Evolutionary conservation across 2,113 vertebrate genomes (phyloP).

Genomic region (Motacilla alba): DNA sequence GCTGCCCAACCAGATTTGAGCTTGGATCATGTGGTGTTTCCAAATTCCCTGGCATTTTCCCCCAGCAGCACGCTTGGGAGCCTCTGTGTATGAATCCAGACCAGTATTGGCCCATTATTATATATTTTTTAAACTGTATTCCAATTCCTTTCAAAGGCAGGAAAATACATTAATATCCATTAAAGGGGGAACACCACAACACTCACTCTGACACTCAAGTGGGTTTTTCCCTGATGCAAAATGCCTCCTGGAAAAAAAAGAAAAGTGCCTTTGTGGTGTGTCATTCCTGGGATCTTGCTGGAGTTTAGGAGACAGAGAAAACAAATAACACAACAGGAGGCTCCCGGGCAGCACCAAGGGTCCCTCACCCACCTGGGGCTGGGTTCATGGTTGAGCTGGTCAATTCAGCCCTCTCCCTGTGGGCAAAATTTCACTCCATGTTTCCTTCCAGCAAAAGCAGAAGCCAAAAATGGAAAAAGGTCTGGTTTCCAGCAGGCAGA

Average conservation of each 20-base stretch:
- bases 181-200: neutral
- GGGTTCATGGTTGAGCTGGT: neutral
- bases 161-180: conserved; percentile 4
- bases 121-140: neutral
- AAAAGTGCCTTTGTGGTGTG: neutral
- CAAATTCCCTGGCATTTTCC: neutral
- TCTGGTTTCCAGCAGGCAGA: neutral
- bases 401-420: neutral
- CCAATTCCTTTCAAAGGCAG: neutral
- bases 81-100: neutral
- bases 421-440: neutral
- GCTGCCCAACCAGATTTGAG: neutral
- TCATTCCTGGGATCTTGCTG: neutral
- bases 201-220: neutral
- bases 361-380: neutral
- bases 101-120: neutral
- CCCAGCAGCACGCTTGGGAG: neutral
- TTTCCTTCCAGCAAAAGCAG: neutral
- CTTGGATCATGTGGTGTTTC: neutral
- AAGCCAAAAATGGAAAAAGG: neutral
- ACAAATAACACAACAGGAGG: neutral
- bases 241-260: neutral
- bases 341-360: neutral
- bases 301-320: neutral
- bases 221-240: conserved; percentile 19